Evolutionary conservation across 23 tunicate species (phyloP).

Genomic region (Styela clava): DNA sequence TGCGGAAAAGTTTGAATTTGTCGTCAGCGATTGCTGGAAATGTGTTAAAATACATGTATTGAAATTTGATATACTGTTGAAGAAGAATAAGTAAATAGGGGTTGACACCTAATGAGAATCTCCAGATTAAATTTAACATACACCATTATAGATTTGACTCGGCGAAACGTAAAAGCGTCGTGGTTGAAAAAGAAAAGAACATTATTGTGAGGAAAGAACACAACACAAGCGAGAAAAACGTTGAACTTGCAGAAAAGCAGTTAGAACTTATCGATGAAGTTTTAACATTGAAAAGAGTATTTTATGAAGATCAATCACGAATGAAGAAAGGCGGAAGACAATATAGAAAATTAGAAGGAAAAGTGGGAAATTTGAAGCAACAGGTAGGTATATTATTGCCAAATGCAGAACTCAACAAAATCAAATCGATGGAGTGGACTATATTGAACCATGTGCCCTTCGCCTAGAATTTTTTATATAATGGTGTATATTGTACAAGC

Average conservation of each 20-base stretch:
- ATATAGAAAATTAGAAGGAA: slow-evolving; percentile 45
- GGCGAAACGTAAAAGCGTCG: slow-evolving; percentile 31
- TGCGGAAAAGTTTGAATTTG: too few species aligned
- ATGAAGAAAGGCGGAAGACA: slow-evolving; percentile 51
- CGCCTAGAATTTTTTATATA: too few species aligned
- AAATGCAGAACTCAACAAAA: neutral
- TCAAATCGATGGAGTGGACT: neutral
- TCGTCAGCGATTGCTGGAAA: too few species aligned
- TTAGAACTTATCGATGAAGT: slow-evolving; percentile 75
- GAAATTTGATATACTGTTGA: too few species aligned
- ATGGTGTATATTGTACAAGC: too few species aligned
- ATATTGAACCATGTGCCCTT: too few species aligned
- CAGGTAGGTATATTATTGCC: slow-evolving; percentile 53
- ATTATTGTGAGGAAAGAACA: slow-evolving; percentile 35
- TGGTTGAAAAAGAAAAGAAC: slow-evolving; percentile 36
- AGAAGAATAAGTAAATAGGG: too few species aligned
- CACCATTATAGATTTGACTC: slow-evolving; percentile 23
- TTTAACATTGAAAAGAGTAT: slow-evolving; percentile 56
- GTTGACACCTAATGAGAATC: too few species aligned
- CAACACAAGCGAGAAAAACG: slow-evolving; percentile 50
- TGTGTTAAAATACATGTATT: too few species aligned
- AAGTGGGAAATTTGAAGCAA: slow-evolving; percentile 33
- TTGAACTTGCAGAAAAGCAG: slow-evolving; percentile 59
- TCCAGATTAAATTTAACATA: too few species aligned
- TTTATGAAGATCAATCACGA: slow-evolving; percentile 57